These are phyloP conservation scores for Chironex yamaguchii DNA, from an alignment of 30 jellyfish, hydroid and myxozoan species.

Conservation along the genomic window DNA sequence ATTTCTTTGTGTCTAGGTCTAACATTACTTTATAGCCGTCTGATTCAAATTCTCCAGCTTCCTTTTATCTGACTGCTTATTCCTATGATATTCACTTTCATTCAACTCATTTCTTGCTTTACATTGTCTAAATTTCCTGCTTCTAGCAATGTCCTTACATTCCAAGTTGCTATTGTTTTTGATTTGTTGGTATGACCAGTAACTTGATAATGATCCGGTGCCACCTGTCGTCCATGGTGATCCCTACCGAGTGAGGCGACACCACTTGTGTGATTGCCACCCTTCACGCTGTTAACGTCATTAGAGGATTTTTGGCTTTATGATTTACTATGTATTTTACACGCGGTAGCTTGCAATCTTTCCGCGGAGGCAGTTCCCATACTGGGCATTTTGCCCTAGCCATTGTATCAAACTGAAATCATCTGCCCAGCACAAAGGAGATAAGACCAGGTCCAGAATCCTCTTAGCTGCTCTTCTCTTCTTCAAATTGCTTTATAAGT, in stretches of 20 bases:
- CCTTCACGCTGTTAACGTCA: conserved; percentile 16
- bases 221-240: conserved; percentile 49
- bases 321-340: conserved; percentile 5
- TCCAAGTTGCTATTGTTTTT: conserved; percentile 12
- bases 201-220: conserved; percentile 12
- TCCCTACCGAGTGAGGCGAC: conserved; percentile 61
- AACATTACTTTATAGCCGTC: conserved; percentile 2
- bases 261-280: conserved; percentile 19
- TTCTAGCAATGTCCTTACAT: conserved; percentile 15
- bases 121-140: neutral
- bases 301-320: conserved; percentile 7
- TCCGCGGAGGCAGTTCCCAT: conserved; percentile 16
- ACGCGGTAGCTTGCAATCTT: conserved; percentile 21
- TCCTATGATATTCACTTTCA: conserved; percentile 1
- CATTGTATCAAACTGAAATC: conserved; percentile 10
- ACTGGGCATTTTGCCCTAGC: conserved; percentile 2
- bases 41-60: conserved; percentile 40
- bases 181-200: conserved; percentile 4
- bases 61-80: conserved; percentile 1
- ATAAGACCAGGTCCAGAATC: conserved; percentile 19
- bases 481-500: too few relatives aligned
- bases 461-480: conserved; percentile 19
- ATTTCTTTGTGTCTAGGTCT: neutral
- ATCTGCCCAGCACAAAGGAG: conserved; percentile 32
- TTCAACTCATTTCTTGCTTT: conserved; percentile 17